Conservation (phyloP, 1,140 invertebrate genomes). For the Lepidurus couesii region DNA sequence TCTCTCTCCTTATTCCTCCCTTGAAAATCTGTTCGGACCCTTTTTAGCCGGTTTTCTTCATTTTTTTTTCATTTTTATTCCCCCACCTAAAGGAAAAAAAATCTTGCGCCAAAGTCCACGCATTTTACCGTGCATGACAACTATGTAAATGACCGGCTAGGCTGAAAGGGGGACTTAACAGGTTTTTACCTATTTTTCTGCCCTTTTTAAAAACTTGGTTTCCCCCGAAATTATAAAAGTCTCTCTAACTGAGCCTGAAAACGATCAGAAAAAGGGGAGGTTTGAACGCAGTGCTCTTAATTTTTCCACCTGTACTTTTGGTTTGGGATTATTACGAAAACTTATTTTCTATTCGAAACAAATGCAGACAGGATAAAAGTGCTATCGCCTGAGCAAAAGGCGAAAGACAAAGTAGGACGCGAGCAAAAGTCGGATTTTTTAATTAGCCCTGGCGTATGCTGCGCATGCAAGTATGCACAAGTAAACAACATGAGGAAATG, state of each 20-base stretch:
- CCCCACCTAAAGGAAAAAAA: neutral
- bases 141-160: slow-evolving; percentile 12
- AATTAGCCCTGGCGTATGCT: slow-evolving; percentile 2
- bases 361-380: neutral
- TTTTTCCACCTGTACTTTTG: neutral
- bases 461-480: slow-evolving; percentile 18
- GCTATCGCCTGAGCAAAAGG: neutral
- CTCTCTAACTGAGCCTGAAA: neutral
- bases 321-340: neutral
- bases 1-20: too few species aligned
- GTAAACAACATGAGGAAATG: neutral
- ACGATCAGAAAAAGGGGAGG: neutral
- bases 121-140: neutral
- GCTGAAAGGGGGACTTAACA: neutral
- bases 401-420: too few species aligned
- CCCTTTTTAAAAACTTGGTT: neutral
- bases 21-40: too few species aligned
- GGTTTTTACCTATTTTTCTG: neutral
- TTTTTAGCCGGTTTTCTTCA: too few species aligned
- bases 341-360: neutral
- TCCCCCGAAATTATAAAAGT: neutral
- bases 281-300: neutral
- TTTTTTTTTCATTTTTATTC: too few species aligned
- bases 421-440: neutral
- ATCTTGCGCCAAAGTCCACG: neutral